Percentiles rank a stretch among this genome's conserved stretches.
Evolutionary conservation across 2,113 vertebrate genomes (phyloP).

Genomic region (Symphodus melops): DNA sequence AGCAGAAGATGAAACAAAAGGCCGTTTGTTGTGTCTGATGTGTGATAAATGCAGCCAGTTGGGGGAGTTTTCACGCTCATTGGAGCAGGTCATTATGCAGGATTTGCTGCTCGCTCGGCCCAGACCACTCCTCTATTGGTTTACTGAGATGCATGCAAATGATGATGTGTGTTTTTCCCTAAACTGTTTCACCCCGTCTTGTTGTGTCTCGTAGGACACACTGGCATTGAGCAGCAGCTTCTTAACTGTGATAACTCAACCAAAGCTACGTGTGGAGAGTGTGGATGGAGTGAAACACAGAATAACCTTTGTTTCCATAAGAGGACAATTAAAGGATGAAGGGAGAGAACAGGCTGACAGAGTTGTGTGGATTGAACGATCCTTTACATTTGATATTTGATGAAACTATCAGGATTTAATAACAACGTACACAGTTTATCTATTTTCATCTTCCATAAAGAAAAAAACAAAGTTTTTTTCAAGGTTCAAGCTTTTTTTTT

Average conservation of each 20-base stretch:
- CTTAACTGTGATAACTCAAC: slow-evolving; percentile 61
- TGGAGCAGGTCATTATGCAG: slow-evolving; percentile 81
- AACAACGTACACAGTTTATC: no score
- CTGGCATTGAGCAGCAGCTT: slow-evolving; percentile 57
- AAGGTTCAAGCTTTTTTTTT: no score
- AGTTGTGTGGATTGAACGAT: no score
- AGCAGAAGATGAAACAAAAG: slow-evolving; percentile 62
- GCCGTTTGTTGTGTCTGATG: slow-evolving; percentile 71
- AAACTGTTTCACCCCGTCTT: slow-evolving; percentile 34
- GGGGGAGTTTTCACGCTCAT: slow-evolving; percentile 78
- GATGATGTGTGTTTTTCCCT: slow-evolving; percentile 18
- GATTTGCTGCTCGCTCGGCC: slow-evolving; percentile 66
- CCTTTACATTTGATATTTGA: no score
- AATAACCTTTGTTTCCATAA: neutral
- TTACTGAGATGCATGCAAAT: slow-evolving; percentile 52
- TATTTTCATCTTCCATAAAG: no score
- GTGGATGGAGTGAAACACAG: neutral
- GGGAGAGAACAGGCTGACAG: neutral
- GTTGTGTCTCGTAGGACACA: slow-evolving; percentile 53
- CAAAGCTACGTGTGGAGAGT: slow-evolving; percentile 8
- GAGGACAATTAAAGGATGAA: neutral
- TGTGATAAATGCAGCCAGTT: slow-evolving; percentile 78
- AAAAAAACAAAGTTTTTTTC: no score
- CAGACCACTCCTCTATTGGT: slow-evolving; percentile 58
- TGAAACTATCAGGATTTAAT: no score